Evolutionary conservation across 2,888 invertebrate genomes (phyloP).

Genomic region (Melanchra persicariae): DNA sequence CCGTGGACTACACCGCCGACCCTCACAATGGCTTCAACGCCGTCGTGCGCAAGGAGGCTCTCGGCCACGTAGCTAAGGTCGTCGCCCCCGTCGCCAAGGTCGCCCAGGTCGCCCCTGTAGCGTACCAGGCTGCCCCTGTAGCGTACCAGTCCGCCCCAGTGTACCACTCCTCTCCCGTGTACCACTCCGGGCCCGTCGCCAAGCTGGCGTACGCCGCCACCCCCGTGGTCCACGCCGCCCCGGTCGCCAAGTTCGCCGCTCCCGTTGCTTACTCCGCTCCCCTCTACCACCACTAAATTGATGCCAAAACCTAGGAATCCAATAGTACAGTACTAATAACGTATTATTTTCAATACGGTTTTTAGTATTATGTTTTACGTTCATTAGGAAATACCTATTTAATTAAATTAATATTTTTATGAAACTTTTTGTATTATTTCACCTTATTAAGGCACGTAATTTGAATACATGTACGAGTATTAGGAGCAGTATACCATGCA

Average conservation of each 20-base stretch:
- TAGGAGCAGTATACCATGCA: constrained; percentile 3
- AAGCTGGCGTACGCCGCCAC: constrained; percentile 78
- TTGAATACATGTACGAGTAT: background rate
- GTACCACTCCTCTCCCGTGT: constrained; percentile 91
- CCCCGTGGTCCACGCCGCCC: constrained; percentile 75
- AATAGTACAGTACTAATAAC: constrained; percentile 68
- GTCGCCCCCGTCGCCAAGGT: constrained; percentile 69
- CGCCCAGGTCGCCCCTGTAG: constrained; percentile 68
- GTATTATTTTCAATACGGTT: constrained; percentile 70
- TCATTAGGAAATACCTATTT: constrained; percentile 70
- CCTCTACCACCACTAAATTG: constrained; percentile 82
- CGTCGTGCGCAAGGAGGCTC: constrained; percentile 87
- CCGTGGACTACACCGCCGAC: constrained; percentile 89
- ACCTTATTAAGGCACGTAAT: background rate
- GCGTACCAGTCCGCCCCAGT: constrained; percentile 69
- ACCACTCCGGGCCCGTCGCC: constrained; percentile 64
- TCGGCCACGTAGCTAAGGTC: constrained; percentile 77
- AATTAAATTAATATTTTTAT: constrained; percentile 69
- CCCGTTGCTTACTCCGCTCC: constrained; percentile 77
- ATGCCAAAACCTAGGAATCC: constrained; percentile 78
- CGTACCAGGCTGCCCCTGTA: constrained; percentile 65
- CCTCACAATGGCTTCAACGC: constrained; percentile 90
- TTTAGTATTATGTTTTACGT: constrained; percentile 63
- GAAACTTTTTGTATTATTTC: constrained; percentile 7
- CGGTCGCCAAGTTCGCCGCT: constrained; percentile 75